Evolutionary conservation across 2,113 vertebrate species (phyloP), one percentile per base, ranked within the genome.

Genomic region (Anguilla japonica): DNA sequence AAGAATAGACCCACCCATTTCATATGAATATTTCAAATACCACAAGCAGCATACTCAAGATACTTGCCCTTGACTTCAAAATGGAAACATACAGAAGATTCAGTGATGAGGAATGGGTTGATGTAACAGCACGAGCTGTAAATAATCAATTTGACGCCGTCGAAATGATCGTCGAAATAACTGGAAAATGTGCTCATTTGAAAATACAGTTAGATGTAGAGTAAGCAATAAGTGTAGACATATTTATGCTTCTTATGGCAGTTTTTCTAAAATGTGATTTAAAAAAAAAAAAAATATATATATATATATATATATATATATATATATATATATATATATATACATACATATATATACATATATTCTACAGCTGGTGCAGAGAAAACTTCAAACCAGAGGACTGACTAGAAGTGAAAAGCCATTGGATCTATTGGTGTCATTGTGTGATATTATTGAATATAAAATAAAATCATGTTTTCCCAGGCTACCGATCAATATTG

Each of bases 201-300:
- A 60, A 83, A 60, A 83, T 60, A 53, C 82, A 83, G 53, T 39
- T n/a, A 39, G 82, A 83, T 83, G 53, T 57, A 18, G 53, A 57
- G 53, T 34, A 57, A 46, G 26, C 82, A 83, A 46, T 83, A 53
- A 29, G 22, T 53, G n/a, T 83, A 18, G 50, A 83, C 53, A 83
- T 57, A 3, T 39, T 39, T 60, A 18, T n/a, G 50, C 82, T 60
- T 57, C 34, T 83, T 53, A 34, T 2, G 13, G 34, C 50, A 60
- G 15, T 83, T 83, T 57, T 57, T 29, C 81, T 82, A 8, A 53
- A 83, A 39, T 39, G n/a, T 11, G 1, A n/a, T 57, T 57, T 83
- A 60, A 83, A 60, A 1, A 57, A 22, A 34, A 34, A 34, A 0
- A n/a, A n/a, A n/a, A 82, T 50, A 20, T 14, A 60, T 14, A 9